A percentile compares a stretch with the other conserved stretches of the same genome.
Conservation (phyloP, 30 jellyfish, hydroid and myxozoan genomes). For the Pelagia noctiluca region DNA sequence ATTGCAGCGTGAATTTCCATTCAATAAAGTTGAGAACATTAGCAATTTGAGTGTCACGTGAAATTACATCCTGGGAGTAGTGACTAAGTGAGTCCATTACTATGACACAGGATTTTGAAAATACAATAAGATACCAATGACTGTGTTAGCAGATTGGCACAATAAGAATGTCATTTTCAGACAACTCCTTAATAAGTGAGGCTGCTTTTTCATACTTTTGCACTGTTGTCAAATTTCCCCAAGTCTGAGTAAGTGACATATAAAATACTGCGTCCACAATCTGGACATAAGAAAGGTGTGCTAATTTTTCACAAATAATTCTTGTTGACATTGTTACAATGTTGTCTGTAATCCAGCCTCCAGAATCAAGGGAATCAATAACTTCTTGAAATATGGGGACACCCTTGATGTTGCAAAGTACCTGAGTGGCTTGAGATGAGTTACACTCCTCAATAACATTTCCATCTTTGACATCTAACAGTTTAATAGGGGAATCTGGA, state of each 20-base stretch:
- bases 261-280: not conserved
- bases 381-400: constrained; percentile 23
- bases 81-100: constrained; percentile 35
- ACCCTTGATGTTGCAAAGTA: not conserved
- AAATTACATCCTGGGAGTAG: not conserved
- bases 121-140: constrained; percentile 27
- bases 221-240: not conserved
- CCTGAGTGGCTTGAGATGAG: not conserved
- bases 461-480: too few species aligned
- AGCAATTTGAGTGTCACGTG: not conserved
- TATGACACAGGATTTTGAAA: not conserved
- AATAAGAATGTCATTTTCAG: constrained; percentile 6
- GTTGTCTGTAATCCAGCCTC: constrained; percentile 31
- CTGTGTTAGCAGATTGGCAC: constrained; percentile 23
- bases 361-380: constrained; percentile 10
- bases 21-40: not conserved
- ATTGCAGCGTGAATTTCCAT: not conserved
- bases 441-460: too few species aligned
- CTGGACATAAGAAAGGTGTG: not conserved
- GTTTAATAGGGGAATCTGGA: too few species aligned
- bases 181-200: not conserved
- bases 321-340: not conserved
- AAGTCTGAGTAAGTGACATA: not conserved
- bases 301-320: not conserved
- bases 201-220: not conserved